phyloP scores from a whole-genome alignment of 2,888 invertebrate species.

The Sesia apiformis region DNA sequence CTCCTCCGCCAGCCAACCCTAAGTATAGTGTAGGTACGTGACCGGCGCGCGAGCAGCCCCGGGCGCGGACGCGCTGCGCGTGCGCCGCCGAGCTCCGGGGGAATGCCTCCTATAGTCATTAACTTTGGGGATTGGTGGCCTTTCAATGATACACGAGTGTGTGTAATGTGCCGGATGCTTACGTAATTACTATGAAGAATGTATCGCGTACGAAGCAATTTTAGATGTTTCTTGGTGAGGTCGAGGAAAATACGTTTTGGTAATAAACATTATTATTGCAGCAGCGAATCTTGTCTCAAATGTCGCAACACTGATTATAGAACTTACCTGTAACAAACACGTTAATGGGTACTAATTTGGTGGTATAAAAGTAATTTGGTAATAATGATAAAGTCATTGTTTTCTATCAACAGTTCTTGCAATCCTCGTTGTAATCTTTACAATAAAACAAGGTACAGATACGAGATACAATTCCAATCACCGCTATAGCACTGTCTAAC shows the following conservation, averaged over 20 bases:
- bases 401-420: neutral
- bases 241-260: too few species aligned
- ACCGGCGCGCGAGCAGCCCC: constrained; percentile 24
- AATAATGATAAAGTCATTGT: neutral
- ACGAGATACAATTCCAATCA: neutral
- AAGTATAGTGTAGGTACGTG: constrained; percentile 16
- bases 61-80: constrained; percentile 33
- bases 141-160: constrained; percentile 45
- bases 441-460: too few species aligned
- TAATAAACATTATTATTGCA: too few species aligned
- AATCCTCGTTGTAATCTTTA: neutral
- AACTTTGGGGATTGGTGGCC: constrained; percentile 56
- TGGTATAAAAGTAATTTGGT: too few species aligned
- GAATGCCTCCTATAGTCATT: constrained; percentile 64
- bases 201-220: neutral
- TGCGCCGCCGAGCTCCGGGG: constrained; percentile 40
- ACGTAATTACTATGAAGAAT: constrained; percentile 43
- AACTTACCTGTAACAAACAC: too few species aligned
- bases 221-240: neutral
- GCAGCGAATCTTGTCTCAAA: too few species aligned
- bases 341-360: too few species aligned
- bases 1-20: neutral
- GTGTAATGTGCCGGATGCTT: constrained; percentile 55
- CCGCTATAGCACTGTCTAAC: neutral
- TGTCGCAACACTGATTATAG: too few species aligned